Conservation (phyloP, 2,888 invertebrate species). For the Pseudococcus jackbeardsleyi region DNA sequence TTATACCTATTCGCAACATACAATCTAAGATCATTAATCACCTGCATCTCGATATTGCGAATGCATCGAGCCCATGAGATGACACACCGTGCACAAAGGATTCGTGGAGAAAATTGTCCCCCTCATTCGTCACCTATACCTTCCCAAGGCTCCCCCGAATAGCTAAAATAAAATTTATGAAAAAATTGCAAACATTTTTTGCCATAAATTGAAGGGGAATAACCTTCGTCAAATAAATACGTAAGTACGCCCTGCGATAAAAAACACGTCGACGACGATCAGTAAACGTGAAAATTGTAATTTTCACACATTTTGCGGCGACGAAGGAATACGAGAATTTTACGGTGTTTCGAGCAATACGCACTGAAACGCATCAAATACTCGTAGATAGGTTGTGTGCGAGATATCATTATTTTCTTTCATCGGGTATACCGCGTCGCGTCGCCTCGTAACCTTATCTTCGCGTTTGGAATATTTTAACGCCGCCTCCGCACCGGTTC, state of each 20-base stretch:
- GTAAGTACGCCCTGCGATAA: not conserved
- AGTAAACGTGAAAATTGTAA: not conserved
- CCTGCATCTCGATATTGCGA: not conserved
- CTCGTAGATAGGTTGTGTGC: not conserved
- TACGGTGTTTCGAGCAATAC: not conserved
- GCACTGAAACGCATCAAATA: not conserved
- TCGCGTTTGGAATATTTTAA: not conserved
- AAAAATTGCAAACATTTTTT: too few relatives aligned
- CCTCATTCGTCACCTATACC: not conserved
- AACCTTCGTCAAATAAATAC: not conserved
- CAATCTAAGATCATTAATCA: not conserved
- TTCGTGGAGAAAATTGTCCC: not conserved
- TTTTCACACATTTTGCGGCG: not conserved
- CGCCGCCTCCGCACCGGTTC: not conserved
- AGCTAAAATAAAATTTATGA: too few relatives aligned
- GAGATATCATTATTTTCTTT: not conserved
- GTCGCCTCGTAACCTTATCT: not conserved
- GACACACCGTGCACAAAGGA: not conserved
- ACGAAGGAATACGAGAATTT: not conserved
- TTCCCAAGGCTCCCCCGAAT: not conserved
- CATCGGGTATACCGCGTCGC: not conserved
- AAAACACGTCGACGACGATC: not conserved
- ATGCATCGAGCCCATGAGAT: not conserved
- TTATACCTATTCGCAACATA: not conserved
- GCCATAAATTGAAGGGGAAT: not conserved